A percentile compares a stretch with the other conserved stretches of the same genome.
These are phyloP conservation scores for Lordiphosa clarofinis DNA, from an alignment of 1,140 invertebrate genomes.

Conservation along the genomic window DNA sequence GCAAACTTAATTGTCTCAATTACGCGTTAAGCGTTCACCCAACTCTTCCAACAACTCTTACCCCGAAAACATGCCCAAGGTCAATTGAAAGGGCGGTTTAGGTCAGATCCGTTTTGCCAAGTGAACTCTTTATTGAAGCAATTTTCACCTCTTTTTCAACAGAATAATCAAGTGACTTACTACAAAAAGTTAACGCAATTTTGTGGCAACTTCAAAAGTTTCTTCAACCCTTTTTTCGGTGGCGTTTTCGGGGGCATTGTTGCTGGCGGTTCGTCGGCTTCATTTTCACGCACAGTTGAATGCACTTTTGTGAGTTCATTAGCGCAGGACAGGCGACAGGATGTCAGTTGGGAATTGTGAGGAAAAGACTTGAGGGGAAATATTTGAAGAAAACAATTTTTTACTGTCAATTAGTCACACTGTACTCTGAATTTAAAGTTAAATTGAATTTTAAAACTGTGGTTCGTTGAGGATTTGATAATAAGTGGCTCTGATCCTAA, in stretches of 20 bases:
- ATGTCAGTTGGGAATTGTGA: conserved; percentile 3
- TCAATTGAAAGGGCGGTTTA: conserved; percentile 20
- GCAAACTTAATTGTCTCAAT: conserved; percentile 76
- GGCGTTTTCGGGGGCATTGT: conserved; percentile 7
- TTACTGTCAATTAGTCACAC: too few relatives aligned
- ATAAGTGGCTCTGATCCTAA: too few relatives aligned
- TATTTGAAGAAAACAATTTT: too few relatives aligned
- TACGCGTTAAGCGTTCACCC: conserved; percentile 64
- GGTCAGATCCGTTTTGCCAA: conserved; percentile 8
- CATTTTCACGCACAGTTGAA: conserved; percentile 70
- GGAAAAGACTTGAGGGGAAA: too few relatives aligned
- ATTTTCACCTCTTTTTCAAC: conserved; percentile 41
- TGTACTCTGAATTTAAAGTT: too few relatives aligned
- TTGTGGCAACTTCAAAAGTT: conserved; percentile 76
- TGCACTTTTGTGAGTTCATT: conserved; percentile 58
- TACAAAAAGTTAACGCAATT: conserved; percentile 74
- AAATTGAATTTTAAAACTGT: too few relatives aligned
- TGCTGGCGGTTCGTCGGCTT: conserved; percentile 13
- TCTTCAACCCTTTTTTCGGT: conserved; percentile 47
- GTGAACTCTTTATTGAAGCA: conserved; percentile 43
- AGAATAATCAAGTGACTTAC: conserved; percentile 74
- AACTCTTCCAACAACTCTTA: conserved; percentile 28
- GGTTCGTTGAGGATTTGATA: too few relatives aligned
- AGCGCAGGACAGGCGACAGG: conserved; percentile 4
- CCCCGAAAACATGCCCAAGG: conserved; percentile 63